phyloP scores from a whole-genome alignment of 2,888 invertebrate genomes.

The Trichacis sp. region DNA sequence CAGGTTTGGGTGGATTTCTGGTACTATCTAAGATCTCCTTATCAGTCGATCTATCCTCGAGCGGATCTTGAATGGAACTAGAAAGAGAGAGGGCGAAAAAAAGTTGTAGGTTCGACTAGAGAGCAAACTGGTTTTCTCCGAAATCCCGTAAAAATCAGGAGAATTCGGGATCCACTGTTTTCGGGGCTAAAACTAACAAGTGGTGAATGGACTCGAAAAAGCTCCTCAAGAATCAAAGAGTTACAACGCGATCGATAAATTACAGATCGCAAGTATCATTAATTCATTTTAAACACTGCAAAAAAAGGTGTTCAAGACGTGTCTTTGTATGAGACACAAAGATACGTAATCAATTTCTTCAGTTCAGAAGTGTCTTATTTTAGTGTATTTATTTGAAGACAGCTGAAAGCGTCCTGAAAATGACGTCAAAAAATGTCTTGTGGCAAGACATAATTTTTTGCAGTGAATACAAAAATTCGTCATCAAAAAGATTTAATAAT shows the following conservation, averaged over 20 bases:
- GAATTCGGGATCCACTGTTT: slow-evolving; percentile 40
- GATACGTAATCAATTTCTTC: too few species aligned
- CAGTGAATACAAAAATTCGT: too few species aligned
- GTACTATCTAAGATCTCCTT: slow-evolving; percentile 36
- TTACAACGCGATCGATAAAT: slow-evolving; percentile 8
- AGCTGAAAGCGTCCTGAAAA: too few species aligned
- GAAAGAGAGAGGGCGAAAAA: slow-evolving; percentile 18
- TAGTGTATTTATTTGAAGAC: too few species aligned
- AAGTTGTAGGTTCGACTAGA: slow-evolving; percentile 41
- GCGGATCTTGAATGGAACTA: slow-evolving; percentile 29
- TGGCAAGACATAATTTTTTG: too few species aligned
- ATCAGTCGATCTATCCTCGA: slow-evolving; percentile 34
- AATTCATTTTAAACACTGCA: too few species aligned
- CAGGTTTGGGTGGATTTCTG: slow-evolving; percentile 19
- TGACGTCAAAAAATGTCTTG: too few species aligned
- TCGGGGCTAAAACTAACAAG: background rate
- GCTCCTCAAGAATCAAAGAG: slow-evolving; percentile 17
- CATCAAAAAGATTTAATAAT: too few species aligned
- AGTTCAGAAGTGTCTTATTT: too few species aligned
- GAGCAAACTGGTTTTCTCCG: slow-evolving; percentile 56
- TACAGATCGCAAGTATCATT: slow-evolving; percentile 5
- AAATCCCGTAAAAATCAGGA: slow-evolving; percentile 52
- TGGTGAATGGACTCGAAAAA: slow-evolving; percentile 36
- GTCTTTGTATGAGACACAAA: too few species aligned
- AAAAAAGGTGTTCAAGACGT: too few species aligned